A percentile compares a stretch with the other conserved stretches of the same genome.
Conservation (phyloP, 2,797 vertebrate species). For the Fundulus diaphanus region DNA sequence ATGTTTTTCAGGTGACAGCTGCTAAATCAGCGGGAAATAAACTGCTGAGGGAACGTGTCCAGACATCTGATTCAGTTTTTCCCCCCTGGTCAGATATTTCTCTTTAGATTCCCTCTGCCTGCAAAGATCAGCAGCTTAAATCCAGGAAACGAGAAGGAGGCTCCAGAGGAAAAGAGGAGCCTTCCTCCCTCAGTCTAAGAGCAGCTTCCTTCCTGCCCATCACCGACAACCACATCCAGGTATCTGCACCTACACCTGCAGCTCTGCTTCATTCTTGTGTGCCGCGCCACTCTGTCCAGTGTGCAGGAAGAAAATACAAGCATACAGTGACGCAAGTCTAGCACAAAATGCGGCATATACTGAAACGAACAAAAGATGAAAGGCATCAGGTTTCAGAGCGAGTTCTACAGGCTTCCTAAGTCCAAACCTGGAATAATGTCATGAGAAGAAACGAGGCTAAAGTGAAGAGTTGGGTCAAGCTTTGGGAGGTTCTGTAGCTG, state of each 20-base stretch:
- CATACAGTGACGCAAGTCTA: too few relatives aligned
- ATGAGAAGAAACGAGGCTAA: too few relatives aligned
- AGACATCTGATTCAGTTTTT: not conserved
- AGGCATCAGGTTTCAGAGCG: too few relatives aligned
- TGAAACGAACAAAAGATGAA: too few relatives aligned
- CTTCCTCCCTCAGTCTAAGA: slow-evolving; percentile 83
- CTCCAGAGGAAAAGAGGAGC: slow-evolving; percentile 71
- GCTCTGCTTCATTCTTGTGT: not conserved
- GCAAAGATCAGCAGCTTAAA: slow-evolving; percentile 80
- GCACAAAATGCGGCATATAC: too few relatives aligned
- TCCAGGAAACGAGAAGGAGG: slow-evolving; percentile 86
- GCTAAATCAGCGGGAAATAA: not conserved
- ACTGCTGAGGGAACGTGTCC: not conserved
- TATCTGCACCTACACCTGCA: slow-evolving; percentile 46
- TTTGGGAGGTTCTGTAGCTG: too few relatives aligned
- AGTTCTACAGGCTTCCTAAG: too few relatives aligned
- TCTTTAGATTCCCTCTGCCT: slow-evolving; percentile 79
- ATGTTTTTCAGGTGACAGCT: not conserved
- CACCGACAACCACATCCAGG: slow-evolving; percentile 81
- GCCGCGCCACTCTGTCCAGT: too few relatives aligned
- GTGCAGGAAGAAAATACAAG: too few relatives aligned
- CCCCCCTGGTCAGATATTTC: not conserved
- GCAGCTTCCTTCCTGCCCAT: slow-evolving; percentile 64
- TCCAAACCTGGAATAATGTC: too few relatives aligned
- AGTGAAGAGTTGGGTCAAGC: too few relatives aligned